Evolutionary conservation across 2,113 vertebrate genomes (phyloP).

Genomic region (Chlorodrepanis virens): DNA sequence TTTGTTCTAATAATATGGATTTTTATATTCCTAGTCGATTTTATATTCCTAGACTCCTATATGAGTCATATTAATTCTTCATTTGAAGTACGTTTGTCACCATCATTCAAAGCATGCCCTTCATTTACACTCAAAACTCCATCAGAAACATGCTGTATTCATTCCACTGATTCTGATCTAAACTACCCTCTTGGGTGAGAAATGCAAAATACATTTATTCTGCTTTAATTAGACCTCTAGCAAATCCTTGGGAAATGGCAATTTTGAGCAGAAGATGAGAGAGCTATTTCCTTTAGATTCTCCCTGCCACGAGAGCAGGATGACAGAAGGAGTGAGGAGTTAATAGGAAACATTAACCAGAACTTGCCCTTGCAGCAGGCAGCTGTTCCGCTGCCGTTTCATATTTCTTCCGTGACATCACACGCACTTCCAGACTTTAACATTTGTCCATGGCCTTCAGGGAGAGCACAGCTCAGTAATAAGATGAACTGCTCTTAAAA

Average conservation of each 20-base stretch:
- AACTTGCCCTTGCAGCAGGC: slow-evolving; percentile 40
- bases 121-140: slow-evolving; percentile 17
- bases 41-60: neutral
- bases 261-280: neutral
- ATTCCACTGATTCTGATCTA: slow-evolving; percentile 34
- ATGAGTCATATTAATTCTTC: neutral
- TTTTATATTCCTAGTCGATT: neutral
- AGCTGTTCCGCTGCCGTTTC: neutral
- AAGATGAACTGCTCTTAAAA: slow-evolving; percentile 29
- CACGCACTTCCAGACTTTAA: neutral
- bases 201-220: slow-evolving; percentile 47
- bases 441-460: slow-evolving; percentile 39
- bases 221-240: slow-evolving; percentile 47
- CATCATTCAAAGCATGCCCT: neutral
- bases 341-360: slow-evolving; percentile 52
- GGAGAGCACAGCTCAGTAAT: neutral
- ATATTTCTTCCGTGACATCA: slow-evolving; percentile 49
- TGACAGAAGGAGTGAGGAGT: slow-evolving; percentile 42
- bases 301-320: neutral
- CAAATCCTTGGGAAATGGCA: neutral
- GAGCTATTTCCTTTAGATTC: neutral
- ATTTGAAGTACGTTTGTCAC: slow-evolving; percentile 44
- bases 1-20: neutral
- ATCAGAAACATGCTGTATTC: neutral
- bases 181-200: slow-evolving; percentile 20